Conservation (phyloP, 2,797 vertebrate species). For the Coilia nasus region DNA sequence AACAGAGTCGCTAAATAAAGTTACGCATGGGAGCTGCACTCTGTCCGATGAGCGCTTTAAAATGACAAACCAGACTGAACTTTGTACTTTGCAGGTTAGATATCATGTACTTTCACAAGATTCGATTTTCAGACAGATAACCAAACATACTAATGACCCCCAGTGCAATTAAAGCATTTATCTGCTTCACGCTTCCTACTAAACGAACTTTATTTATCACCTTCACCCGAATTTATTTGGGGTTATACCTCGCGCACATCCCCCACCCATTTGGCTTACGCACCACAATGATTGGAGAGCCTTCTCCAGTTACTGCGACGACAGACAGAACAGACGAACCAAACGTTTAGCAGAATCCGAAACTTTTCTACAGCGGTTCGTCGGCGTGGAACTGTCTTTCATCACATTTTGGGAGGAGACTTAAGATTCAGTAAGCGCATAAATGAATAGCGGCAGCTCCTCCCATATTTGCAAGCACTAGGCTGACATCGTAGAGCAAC, state of each 20-base stretch:
- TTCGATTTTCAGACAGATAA: neutral
- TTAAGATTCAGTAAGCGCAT: constrained; percentile 15
- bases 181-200: neutral
- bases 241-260: constrained; percentile 47
- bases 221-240: constrained; percentile 51
- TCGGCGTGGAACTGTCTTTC: constrained; percentile 15
- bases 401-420: constrained; percentile 54
- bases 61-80: constrained; percentile 44
- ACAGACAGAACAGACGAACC: constrained; percentile 30
- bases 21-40: neutral
- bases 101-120: constrained; percentile 39
- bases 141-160: constrained; percentile 21
- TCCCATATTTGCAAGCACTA: constrained; percentile 39
- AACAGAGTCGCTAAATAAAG: too few species aligned
- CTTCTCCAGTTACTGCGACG: constrained; percentile 60
- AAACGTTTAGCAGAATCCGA: neutral
- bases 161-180: constrained; percentile 25
- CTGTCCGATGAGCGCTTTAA: constrained; percentile 39
- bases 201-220: constrained; percentile 36
- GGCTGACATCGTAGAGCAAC: neutral
- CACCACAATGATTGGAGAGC: constrained; percentile 52
- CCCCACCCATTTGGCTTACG: constrained; percentile 42
- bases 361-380: constrained; percentile 15
- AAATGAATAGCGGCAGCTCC: constrained; percentile 42
- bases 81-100: constrained; percentile 57